These are phyloP conservation scores for Corythaixoides concolor DNA, from an alignment of 2,113 vertebrate species.

Conservation along the genomic window DNA sequence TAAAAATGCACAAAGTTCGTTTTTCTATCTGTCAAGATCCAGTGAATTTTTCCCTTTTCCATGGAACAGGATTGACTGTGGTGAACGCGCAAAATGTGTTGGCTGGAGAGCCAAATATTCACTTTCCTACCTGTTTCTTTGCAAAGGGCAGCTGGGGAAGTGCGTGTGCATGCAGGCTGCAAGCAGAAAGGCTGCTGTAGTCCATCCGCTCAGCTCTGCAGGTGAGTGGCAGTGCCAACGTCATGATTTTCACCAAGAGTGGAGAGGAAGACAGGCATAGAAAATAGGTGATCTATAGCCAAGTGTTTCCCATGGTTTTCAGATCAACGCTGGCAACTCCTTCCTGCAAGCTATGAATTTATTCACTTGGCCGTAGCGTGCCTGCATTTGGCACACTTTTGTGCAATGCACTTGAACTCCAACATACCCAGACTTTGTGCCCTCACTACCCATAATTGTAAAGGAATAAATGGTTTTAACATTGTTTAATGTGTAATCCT, in stretches of 20 bases:
- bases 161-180: fast-evolving
- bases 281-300: not conserved
- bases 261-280: not conserved
- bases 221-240: fast-evolving
- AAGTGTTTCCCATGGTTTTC: not conserved
- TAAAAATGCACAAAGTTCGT: fast-evolving
- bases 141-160: not conserved
- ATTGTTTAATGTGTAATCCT: not conserved
- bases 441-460: not conserved
- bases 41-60: not conserved
- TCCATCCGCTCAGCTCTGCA: not conserved
- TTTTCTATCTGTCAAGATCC: not conserved
- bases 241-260: fast-evolving
- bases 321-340: not conserved
- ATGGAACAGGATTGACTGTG: not conserved
- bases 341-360: not conserved
- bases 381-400: not conserved
- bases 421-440: not conserved
- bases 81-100: not conserved
- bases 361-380: not conserved
- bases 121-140: not conserved
- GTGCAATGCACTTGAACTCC: not conserved
- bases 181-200: not conserved
- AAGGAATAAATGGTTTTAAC: not conserved
- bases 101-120: not conserved